A percentile compares a stretch with the other conserved stretches of the same genome.
These are phyloP conservation scores for Anarhynchus alexandrinus DNA, from an alignment of 2,113 vertebrate species.

Conservation along the genomic window DNA sequence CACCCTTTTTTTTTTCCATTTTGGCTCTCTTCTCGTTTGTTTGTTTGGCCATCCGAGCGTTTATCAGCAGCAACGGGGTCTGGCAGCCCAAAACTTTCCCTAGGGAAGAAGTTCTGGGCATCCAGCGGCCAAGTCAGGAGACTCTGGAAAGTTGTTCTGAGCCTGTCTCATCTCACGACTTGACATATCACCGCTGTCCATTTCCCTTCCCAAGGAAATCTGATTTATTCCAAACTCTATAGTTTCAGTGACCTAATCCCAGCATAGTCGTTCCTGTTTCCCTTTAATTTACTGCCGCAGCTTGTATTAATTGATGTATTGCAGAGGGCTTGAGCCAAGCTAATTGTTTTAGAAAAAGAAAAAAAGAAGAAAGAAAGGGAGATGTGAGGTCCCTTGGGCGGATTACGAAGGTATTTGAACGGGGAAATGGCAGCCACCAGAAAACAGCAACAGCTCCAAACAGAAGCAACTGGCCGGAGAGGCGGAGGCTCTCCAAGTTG, in stretches of 20 bases:
- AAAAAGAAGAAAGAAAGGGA: constrained; percentile 41
- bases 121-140: constrained; percentile 25
- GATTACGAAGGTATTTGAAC: constrained; percentile 19
- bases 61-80: not conserved
- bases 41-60: not conserved
- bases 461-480: not conserved
- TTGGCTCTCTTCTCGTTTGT: not conserved
- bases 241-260: constrained; percentile 68
- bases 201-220: constrained; percentile 57
- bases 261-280: constrained; percentile 64
- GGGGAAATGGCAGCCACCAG: not conserved
- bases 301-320: constrained; percentile 61
- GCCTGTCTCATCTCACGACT: constrained; percentile 36
- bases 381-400: constrained; percentile 49
- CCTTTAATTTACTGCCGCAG: constrained; percentile 60
- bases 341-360: constrained; percentile 71
- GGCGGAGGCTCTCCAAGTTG: not conserved
- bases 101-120: constrained; percentile 58
- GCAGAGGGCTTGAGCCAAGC: constrained; percentile 63
- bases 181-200: constrained; percentile 39
- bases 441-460: not conserved
- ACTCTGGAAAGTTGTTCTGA: constrained; percentile 57
- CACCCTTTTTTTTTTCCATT: not conserved
- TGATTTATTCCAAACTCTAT: constrained; percentile 53
- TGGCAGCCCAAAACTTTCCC: constrained; percentile 46